These are phyloP conservation scores for Oncorhynchus clarkii DNA, from an alignment of 2,113 vertebrate genomes.

Conservation along the genomic window DNA sequence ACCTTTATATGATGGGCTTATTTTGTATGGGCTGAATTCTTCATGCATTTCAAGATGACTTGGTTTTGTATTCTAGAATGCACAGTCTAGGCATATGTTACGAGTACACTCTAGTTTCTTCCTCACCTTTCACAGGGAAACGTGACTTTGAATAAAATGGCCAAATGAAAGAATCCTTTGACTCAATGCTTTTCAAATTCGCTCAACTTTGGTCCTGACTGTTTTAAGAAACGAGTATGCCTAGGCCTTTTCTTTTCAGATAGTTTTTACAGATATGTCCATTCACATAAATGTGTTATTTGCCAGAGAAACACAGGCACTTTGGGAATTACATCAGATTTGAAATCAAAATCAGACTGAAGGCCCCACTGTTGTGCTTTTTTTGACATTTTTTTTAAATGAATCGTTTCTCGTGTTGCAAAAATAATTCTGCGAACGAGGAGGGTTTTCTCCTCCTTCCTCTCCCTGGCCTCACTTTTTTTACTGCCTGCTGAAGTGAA, in stretches of 20 bases:
- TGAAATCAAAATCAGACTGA: neutral
- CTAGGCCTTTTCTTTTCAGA: neutral
- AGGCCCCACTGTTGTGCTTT: neutral
- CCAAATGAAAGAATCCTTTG: too few species aligned
- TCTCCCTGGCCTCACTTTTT: constrained; percentile 69
- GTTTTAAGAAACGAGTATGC: neutral
- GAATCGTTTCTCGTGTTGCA: constrained; percentile 33
- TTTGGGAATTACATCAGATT: neutral
- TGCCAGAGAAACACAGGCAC: neutral
- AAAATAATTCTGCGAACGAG: constrained; percentile 26
- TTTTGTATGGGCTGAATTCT: neutral
- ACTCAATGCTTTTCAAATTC: too few species aligned
- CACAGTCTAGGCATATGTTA: neutral
- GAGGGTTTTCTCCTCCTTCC: constrained; percentile 28
- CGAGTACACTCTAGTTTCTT: too few species aligned
- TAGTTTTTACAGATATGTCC: neutral
- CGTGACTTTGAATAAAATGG: neutral
- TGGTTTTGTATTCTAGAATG: neutral
- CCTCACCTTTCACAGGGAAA: too few species aligned
- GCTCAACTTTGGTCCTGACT: neutral
- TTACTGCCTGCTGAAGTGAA: constrained; percentile 74
- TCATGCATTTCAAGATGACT: neutral
- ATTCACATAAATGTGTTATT: neutral
- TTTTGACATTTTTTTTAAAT: neutral
- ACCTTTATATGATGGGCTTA: neutral